A percentile compares a stretch with the other conserved stretches of the same genome.
These are phyloP conservation scores for Apis florea DNA, from an alignment of 1,140 invertebrate genomes.

Conservation along the genomic window DNA sequence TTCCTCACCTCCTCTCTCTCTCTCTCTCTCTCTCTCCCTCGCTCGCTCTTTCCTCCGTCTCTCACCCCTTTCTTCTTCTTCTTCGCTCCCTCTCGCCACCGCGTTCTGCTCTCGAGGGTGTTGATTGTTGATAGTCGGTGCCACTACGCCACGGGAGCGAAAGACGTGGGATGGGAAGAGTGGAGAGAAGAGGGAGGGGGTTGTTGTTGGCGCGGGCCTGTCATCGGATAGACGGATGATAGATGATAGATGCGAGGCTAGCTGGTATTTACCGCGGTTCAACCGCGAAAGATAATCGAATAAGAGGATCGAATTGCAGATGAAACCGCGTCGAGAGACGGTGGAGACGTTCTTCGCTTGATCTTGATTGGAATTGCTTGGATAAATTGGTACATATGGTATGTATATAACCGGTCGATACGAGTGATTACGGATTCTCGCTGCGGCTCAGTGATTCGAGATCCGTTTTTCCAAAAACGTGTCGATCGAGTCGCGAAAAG, in stretches of 20 bases:
- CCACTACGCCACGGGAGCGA: constrained; percentile 25
- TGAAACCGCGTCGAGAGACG: not conserved
- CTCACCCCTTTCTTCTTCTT: not conserved
- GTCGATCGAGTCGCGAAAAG: not conserved
- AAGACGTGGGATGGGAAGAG: constrained; percentile 14
- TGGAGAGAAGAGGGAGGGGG: not conserved
- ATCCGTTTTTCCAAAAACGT: not conserved
- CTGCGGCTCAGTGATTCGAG: not conserved
- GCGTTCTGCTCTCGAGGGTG: constrained; percentile 21
- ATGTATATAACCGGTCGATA: not conserved
- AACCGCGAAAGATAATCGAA: constrained; percentile 5
- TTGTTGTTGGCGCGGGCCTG: not conserved
- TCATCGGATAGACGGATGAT: constrained; percentile 27
- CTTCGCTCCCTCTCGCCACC: not conserved
- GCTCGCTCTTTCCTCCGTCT: not conserved
- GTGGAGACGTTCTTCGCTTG: not conserved
- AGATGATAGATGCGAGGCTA: constrained; percentile 34
- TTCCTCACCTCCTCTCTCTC: not conserved
- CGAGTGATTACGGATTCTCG: not conserved
- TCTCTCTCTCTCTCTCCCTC: not conserved
- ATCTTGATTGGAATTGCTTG: not conserved
- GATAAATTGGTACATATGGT: not conserved
- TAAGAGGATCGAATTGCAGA: constrained; percentile 40
- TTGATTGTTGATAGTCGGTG: constrained; percentile 55
- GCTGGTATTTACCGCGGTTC: constrained; percentile 40